These are phyloP conservation scores for Plutella xylostella DNA, from an alignment of 2,888 invertebrate genomes.

Conservation along the genomic window DNA sequence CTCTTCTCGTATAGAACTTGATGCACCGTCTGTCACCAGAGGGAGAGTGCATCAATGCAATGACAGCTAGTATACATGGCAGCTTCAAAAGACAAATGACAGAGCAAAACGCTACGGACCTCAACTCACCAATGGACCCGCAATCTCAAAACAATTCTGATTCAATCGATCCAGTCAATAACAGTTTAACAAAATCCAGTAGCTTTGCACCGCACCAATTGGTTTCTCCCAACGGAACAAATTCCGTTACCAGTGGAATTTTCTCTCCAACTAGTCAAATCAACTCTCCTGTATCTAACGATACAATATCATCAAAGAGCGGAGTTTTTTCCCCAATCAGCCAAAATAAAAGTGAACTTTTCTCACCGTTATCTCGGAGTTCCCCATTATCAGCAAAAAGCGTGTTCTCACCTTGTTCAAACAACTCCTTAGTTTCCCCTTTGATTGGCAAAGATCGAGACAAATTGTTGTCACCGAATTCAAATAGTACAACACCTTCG, in stretches of 20 bases:
- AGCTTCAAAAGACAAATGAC: constrained; percentile 72
- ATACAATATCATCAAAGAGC: constrained; percentile 64
- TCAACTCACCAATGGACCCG: constrained; percentile 51
- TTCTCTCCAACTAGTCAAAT: constrained; percentile 67
- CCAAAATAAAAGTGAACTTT: constrained; percentile 63
- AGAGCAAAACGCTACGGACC: constrained; percentile 49
- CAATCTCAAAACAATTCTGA: constrained; percentile 56
- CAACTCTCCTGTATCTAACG: constrained; percentile 63
- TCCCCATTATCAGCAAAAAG: constrained; percentile 60
- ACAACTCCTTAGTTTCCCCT: constrained; percentile 57
- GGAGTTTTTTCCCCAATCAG: constrained; percentile 63
- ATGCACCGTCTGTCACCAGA: constrained; percentile 79
- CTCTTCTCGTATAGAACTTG: constrained; percentile 71
- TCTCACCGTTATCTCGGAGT: constrained; percentile 58
- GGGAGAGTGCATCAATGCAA: constrained; percentile 72
- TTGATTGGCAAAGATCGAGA: constrained; percentile 51
- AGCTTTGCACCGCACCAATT: constrained; percentile 54
- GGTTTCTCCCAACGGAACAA: constrained; percentile 62
- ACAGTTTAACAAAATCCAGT: constrained; percentile 48
- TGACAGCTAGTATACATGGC: constrained; percentile 75
- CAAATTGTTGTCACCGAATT: constrained; percentile 55
- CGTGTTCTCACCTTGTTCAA: constrained; percentile 57
- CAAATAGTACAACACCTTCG: constrained; percentile 67
- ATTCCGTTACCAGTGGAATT: constrained; percentile 64
- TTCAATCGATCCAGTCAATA: constrained; percentile 46